Conservation (phyloP, 2,797 vertebrate species). For the Myotis vivesi region DNA sequence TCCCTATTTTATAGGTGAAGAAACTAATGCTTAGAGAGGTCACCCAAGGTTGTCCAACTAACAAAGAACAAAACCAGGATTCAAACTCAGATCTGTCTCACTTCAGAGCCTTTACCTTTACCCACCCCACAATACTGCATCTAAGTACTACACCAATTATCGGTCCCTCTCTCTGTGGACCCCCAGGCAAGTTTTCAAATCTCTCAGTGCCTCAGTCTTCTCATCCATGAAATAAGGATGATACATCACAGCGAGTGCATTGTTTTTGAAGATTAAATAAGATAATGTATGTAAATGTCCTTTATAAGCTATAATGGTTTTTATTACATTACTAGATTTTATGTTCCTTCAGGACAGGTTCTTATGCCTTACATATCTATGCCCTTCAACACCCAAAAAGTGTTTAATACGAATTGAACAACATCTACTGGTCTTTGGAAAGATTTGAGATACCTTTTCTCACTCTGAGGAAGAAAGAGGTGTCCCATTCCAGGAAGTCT, state of each 20-base stretch:
- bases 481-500: background rate
- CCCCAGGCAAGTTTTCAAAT: background rate
- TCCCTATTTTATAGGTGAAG: background rate
- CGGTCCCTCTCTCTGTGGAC: background rate
- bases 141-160: background rate
- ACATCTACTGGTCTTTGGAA: background rate
- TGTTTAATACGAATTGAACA: background rate
- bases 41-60: background rate
- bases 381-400: background rate
- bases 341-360: background rate
- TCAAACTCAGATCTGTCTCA: background rate
- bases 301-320: background rate
- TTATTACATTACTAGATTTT: background rate
- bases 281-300: background rate
- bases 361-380: background rate
- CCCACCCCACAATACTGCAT: too few species aligned
- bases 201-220: background rate
- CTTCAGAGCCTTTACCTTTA: background rate
- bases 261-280: background rate
- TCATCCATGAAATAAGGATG: background rate
- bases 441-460: background rate
- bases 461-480: background rate
- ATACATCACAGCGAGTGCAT: background rate
- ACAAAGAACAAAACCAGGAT: background rate
- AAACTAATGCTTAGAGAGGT: background rate